Base-by-base conservation (phyloP, 2,888 invertebrate genomes). In the Teleiodes luculella region DNA sequence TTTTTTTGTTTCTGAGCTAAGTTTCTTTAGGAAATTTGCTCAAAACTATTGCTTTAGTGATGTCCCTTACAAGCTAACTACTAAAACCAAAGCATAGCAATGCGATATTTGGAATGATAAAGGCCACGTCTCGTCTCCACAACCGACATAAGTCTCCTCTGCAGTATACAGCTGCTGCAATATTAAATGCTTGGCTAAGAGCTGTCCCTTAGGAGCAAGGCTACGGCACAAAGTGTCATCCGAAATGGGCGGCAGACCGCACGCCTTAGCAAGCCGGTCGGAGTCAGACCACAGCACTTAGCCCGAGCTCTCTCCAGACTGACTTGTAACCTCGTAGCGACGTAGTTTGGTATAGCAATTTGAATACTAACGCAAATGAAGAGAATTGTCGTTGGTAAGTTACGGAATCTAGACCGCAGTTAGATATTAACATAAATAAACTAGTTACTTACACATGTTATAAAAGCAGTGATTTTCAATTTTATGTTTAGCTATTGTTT, bases 201-300 rank as follows among this genome's bases (percentile, higher is more conserved):
- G 33, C 33, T 8, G 13, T 43, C 16, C 16, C 16, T 7, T 16
- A 13, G 18, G 16, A 37, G n/a, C n/a, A n/a, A n/a, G 37, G 37
- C 37, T 13, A 37, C 13, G 16, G 43, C 28, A 13, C 28, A 41
- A 18, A 20, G 43, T 43, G 43, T 43, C 43, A 43, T 20, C 24
- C 14, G 43, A 43, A 43, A 43, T 43, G 43, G 6, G 43, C n/a
- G 28, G 28, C 43, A n/a, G 43, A 43, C 43, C 43, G 43, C 43
- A 28, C 43, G 3, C 20, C 43, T 43, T 43, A 43, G 43, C 6
- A n/a, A 24, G 43, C 28, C 20, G 20, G 28, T 28, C 24, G 24
- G 28, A 2, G 28, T n/a, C 43, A 28, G 43, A 43, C 43, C 43
- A 13, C 43, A 43, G 28, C 43, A 43, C 43, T 28, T 43, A 28